Conservation (phyloP, 2,113 vertebrate genomes). For the Platichthys stellatus region DNA sequence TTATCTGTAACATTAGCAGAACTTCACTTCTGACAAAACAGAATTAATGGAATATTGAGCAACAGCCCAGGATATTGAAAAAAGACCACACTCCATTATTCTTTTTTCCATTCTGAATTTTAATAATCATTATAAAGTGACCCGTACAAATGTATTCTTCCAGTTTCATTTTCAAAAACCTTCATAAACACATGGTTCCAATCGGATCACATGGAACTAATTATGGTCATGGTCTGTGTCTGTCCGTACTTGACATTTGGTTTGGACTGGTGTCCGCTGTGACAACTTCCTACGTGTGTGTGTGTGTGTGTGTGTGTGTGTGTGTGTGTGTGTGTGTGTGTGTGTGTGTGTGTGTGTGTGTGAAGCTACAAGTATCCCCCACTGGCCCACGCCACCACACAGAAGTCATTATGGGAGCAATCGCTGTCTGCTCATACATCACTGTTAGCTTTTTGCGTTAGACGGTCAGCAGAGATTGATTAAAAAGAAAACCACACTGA, state of each 20-base stretch:
- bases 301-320: background rate
- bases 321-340: background rate
- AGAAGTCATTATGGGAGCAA: constrained; percentile 39
- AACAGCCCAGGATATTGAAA: no score
- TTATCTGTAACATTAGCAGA: background rate
- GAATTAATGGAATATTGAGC: no score
- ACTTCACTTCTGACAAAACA: background rate
- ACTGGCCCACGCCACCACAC: background rate
- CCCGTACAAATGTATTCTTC: no score
- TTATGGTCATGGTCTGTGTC: no score
- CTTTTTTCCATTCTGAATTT: no score
- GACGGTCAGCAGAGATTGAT: constrained; percentile 37
- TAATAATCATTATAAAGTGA: no score
- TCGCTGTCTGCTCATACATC: constrained; percentile 34
- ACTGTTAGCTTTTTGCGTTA: background rate
- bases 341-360: background rate
- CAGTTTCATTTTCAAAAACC: no score
- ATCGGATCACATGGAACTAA: no score
- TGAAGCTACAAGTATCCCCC: background rate
- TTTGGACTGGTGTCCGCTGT: no score
- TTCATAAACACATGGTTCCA: no score
- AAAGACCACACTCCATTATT: no score
- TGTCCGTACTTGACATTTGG: no score
- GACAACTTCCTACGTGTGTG: background rate
- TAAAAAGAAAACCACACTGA: constrained; percentile 38